These are phyloP conservation scores for Thecocarcelia acutangulata DNA, from an alignment of 2,888 invertebrate genomes.

Conservation along the genomic window DNA sequence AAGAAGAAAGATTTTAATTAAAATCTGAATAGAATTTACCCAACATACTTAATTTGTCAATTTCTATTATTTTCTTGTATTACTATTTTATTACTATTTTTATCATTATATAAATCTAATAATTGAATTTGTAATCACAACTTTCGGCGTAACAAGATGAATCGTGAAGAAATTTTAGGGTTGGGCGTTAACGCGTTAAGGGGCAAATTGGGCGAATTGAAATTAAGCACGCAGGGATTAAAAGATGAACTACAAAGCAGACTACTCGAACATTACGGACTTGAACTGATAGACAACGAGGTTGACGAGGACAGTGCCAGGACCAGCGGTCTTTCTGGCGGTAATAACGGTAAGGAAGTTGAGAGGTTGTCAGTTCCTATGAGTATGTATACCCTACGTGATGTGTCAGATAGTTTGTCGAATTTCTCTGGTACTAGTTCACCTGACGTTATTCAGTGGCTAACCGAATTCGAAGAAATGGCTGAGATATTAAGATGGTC, in stretches of 20 bases:
- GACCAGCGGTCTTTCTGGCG: neutral
- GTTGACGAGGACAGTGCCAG: neutral
- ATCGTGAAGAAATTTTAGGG: too few relatives aligned
- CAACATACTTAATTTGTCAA: too few relatives aligned
- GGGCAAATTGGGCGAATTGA: too few relatives aligned
- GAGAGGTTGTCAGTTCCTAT: neutral
- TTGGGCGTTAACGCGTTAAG: too few relatives aligned
- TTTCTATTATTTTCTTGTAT: too few relatives aligned
- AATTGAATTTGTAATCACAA: too few relatives aligned
- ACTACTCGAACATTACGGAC: slow-evolving; percentile 14
- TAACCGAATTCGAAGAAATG: slow-evolving; percentile 8
- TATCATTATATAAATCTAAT: too few relatives aligned
- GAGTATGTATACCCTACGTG: slow-evolving; percentile 22
- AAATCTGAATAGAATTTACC: too few relatives aligned
- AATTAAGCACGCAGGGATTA: too few relatives aligned
- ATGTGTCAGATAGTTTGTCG: slow-evolving; percentile 28
- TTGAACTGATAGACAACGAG: neutral
- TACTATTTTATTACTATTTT: too few relatives aligned
- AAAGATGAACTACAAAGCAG: neutral
- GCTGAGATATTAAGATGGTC: neutral
- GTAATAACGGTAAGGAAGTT: neutral
- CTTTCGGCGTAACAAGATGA: too few relatives aligned
- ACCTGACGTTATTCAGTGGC: slow-evolving; percentile 16
- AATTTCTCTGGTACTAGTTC: slow-evolving; percentile 5
- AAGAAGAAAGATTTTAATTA: too few relatives aligned